A percentile compares a stretch with the other conserved stretches of the same genome.
Conservation (phyloP, 1,140 invertebrate genomes). For the Bacillus rossius region DNA sequence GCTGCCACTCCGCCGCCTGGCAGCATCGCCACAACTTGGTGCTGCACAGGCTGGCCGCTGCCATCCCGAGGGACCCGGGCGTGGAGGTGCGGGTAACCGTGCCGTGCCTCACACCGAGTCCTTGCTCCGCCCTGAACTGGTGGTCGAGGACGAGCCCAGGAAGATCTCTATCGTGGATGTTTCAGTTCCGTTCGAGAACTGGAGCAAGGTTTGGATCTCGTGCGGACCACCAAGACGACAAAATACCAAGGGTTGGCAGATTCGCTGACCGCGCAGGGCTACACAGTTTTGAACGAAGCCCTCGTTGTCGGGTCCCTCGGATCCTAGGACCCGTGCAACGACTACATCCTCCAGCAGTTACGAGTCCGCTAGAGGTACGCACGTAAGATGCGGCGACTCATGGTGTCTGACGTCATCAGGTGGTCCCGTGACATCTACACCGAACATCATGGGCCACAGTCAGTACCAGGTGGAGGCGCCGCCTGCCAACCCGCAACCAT, state of each 20-base stretch:
- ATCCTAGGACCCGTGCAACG: slow-evolving; percentile 27
- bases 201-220: background rate
- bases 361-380: slow-evolving; percentile 13
- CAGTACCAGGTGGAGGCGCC: background rate
- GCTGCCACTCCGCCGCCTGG: slow-evolving; percentile 6
- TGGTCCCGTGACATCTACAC: slow-evolving; percentile 31
- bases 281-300: slow-evolving; percentile 18
- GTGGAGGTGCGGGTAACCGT: slow-evolving; percentile 24
- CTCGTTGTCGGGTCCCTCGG: slow-evolving; percentile 30
- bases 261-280: slow-evolving; percentile 12
- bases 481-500: too few relatives aligned
- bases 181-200: background rate
- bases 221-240: slow-evolving; percentile 11
- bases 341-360: slow-evolving; percentile 15
- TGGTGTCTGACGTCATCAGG: slow-evolving; percentile 23
- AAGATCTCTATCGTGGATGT: background rate
- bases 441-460: slow-evolving; percentile 8
- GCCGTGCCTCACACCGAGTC: slow-evolving; percentile 18
- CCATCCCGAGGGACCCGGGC: slow-evolving; percentile 8
- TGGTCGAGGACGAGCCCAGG: background rate
- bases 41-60: slow-evolving; percentile 10
- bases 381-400: slow-evolving; percentile 21
- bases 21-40: slow-evolving; percentile 20
- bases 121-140: slow-evolving; percentile 5
- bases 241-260: slow-evolving; percentile 29